These are phyloP conservation scores for Sarcophilus harrisii DNA, from an alignment of 2,797 vertebrate genomes.

Conservation along the genomic window DNA sequence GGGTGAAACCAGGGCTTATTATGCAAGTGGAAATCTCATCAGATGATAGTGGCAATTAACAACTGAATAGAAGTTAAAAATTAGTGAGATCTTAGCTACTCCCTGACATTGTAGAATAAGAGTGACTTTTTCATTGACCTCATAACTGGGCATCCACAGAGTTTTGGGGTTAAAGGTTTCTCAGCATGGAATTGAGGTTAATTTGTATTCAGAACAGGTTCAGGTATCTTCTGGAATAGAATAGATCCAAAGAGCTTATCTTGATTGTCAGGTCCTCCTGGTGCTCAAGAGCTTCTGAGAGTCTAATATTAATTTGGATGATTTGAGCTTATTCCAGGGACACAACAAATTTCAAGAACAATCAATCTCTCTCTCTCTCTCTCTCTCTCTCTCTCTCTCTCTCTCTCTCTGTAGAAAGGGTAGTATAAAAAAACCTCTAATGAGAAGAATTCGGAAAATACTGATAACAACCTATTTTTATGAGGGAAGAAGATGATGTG, in stretches of 20 bases:
- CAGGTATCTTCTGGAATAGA: background rate
- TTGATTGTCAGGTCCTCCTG: background rate
- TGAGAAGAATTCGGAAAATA: background rate
- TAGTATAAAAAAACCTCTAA: background rate
- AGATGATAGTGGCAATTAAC: background rate
- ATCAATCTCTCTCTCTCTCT: background rate
- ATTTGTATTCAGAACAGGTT: background rate
- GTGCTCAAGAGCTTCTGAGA: background rate
- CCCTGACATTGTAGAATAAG: background rate
- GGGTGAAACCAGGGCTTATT: background rate
- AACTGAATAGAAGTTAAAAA: background rate
- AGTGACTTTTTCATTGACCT: background rate
- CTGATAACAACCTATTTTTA: background rate
- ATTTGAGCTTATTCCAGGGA: background rate
- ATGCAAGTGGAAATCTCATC: background rate
- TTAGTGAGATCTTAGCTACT: background rate
- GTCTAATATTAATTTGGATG: background rate
- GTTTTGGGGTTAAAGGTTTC: background rate
- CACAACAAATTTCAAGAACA: background rate
- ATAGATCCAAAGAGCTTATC: background rate
- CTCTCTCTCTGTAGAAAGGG: background rate
- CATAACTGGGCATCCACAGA: background rate
- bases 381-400: background rate
- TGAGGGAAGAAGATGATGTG: background rate
- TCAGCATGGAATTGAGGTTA: background rate